Evolutionary conservation across 2,113 vertebrate genomes (phyloP).

Genomic region (Calypte anna): DNA sequence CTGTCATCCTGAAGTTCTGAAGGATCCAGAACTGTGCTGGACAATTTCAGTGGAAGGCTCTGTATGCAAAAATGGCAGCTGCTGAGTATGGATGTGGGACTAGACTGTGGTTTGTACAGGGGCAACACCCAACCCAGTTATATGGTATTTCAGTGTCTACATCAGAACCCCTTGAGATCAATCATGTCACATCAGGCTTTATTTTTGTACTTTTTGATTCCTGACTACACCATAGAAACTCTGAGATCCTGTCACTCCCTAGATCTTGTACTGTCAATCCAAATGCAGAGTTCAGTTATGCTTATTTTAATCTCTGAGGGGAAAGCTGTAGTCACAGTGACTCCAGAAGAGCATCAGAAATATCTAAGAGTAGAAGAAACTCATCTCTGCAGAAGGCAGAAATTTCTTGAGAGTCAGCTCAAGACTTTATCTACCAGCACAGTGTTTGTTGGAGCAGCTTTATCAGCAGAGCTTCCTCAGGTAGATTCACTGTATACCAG

Average conservation of each 20-base stretch:
- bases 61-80: not conserved
- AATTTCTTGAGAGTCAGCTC: not conserved
- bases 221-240: not conserved
- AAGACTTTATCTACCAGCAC: not conserved
- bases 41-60: not conserved
- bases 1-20: not conserved
- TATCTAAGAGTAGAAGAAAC: not conserved
- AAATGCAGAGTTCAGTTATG: not conserved
- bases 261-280: not conserved
- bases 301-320: not conserved
- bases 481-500: not conserved
- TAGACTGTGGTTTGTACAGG: not conserved
- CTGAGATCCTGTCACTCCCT: not conserved
- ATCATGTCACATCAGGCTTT: not conserved
- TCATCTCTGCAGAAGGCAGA: not conserved
- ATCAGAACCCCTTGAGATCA: not conserved
- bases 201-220: not conserved
- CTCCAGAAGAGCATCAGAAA: not conserved
- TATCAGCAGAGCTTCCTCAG: not conserved
- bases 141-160: not conserved
- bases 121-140: not conserved
- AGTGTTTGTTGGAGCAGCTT: not conserved
- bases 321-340: not conserved
- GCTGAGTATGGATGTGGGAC: not conserved
- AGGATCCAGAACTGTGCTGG: not conserved